Base-by-base conservation (phyloP, 2,797 vertebrate species). In the Leuciscus waleckii region DNA sequence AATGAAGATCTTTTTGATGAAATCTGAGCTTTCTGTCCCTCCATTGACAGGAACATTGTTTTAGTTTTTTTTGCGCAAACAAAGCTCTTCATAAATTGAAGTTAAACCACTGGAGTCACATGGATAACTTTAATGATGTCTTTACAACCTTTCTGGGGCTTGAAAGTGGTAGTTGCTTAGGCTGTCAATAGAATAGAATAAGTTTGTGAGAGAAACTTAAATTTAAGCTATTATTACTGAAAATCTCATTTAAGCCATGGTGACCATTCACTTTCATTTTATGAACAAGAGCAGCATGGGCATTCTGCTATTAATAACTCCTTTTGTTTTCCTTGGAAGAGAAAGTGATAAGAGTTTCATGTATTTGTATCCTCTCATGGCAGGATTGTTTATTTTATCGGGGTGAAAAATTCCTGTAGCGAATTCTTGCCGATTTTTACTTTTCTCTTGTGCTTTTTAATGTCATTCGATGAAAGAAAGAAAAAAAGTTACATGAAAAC, bases 401-500 rank as follows among this genome's bases (percentile, higher is more conserved):
- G 23, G n/a, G 19, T 41, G 7, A 35, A 61, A 61, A 35, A 63
- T 35, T 35, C 21, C 43, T 35, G 54, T 43, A 61, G n/a, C 2
- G 17, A 35, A 74, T 74, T 43, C 41, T 35, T 58, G 35, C 35
- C 6, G 6, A 71, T 56, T 81, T 71, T 2, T 19, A 29, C 49
- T 29, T 58, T 63, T 75, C 70, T 83, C 32, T 51, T 71, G 35
- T 32, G 68, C 49, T 58, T 75, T 37, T 76, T 49, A 37, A 46
- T 83, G 41, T 75, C 41, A 39, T 7, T 71, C 63, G 26, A 83
- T 83, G 49, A 82, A 82, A 82, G 68, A 4, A 5, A 56, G 54
- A 68, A 39, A 54, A 54, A 81, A 51, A 86, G 82, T 67, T 84
- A 78, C 65, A 70, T 7, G 37, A 51, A 54, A 61, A 78, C 65